These are phyloP conservation scores for Amitus sp. DNA, from an alignment of 2,888 invertebrate genomes.

Conservation along the genomic window DNA sequence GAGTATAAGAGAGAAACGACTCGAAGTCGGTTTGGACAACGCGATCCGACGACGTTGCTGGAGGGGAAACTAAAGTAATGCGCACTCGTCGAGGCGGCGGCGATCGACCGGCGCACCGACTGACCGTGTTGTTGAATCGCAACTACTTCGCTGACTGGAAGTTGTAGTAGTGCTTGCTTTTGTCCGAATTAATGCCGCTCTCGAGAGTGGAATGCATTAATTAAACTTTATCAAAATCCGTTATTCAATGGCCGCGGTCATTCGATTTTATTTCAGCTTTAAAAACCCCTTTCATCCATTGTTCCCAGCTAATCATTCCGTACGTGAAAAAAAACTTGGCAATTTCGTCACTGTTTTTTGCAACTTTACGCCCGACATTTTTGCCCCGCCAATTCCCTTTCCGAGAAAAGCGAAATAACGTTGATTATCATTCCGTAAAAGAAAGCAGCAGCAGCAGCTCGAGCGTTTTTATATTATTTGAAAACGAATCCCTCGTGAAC, in stretches of 20 bases:
- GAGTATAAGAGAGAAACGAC: no score
- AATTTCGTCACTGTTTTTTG: no score
- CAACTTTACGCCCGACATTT: no score
- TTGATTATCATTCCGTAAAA: no score
- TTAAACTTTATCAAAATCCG: neutral
- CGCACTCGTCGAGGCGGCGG: constrained; percentile 5
- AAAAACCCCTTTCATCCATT: no score
- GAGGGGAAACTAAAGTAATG: no score
- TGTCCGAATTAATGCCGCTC: constrained; percentile 1
- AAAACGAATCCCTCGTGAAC: neutral
- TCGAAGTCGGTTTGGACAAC: no score
- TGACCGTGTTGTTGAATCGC: constrained; percentile 6
- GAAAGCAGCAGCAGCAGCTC: neutral
- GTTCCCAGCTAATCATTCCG: no score
- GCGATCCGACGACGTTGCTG: no score
- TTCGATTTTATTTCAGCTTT: no score
- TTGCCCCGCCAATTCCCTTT: no score
- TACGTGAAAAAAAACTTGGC: no score
- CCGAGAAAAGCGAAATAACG: constrained; percentile 2
- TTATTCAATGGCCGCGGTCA: neutral
- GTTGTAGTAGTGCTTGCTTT: neutral
- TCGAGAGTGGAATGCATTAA: neutral
- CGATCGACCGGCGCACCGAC: constrained; percentile 5
- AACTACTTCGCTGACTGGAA: constrained; percentile 1
- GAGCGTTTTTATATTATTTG: neutral